Evolutionary conservation across 2,797 vertebrate genomes (phyloP), one percentile per base, ranked within the genome.

Genomic region (Furcifer pardalis): DNA sequence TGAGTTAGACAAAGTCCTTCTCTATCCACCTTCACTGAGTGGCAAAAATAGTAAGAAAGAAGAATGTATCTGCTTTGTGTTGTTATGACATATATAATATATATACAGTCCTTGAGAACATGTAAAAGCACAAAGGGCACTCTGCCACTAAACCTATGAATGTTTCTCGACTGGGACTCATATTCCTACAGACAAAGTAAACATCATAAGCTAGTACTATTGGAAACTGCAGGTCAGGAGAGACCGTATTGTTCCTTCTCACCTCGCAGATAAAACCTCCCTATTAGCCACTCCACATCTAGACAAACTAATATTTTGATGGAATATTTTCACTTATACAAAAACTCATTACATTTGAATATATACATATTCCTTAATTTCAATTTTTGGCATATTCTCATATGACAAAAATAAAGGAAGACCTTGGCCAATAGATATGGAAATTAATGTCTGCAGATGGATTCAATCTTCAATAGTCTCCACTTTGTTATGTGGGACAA

Each of bases 21-120:
- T 12, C 21, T 71, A 60, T 23, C 52, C 37, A 78, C 81, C 89
- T 91, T 91, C 90, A 93, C 81, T 65, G 85, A 56, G 46, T 82
- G 73, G 87, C 89, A 81, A 0, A 3, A 77, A 88, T 83, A 84
- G 86, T 71, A 84, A 42, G 3, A 40, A 21, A 3, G 23, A 66
- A 83, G 91, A 85, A 81, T 89, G 23, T 84, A 79, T 87, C 93
- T 94, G 94, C 87, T 91, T 91, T 92, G 56, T 93, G 90, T 94
- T 93, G 89, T 93, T 94, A 91, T 94, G 94, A 93, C 94, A 94
- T 75, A 87, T 86, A 35, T 88, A 82, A 94, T 75, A 87, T 86
- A 35, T 88, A 82, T 87, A 60, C 87, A 88, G 90, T 92, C 90
- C 86, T 73, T 66, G 25, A 79, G 92, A 90, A 91, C 89, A 90